Evolutionary conservation across 2,888 invertebrate species (phyloP).

Genomic region (Synergus gifuensis): DNA sequence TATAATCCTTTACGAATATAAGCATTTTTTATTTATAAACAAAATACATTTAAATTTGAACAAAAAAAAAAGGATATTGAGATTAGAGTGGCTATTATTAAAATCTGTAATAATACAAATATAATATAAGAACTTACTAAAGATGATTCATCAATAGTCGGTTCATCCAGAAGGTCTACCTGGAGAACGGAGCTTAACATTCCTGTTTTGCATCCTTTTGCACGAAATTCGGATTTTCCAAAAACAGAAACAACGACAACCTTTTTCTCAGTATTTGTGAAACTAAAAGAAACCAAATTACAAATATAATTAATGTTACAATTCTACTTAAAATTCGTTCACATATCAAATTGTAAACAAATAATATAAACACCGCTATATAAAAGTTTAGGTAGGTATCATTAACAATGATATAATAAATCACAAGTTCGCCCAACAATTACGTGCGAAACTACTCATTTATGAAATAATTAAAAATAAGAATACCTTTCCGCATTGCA

Average conservation of each 20-base stretch:
- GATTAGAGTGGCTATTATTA: neutral
- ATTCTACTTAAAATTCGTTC: neutral
- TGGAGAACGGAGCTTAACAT: conserved; percentile 73
- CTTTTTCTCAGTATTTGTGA: conserved; percentile 75
- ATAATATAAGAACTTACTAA: conserved; percentile 66
- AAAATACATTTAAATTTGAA: neutral
- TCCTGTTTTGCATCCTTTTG: conserved; percentile 83
- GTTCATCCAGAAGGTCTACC: conserved; percentile 71
- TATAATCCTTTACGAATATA: neutral
- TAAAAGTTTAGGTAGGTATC: neutral
- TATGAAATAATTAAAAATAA: conserved; percentile 3
- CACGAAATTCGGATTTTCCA: conserved; percentile 84
- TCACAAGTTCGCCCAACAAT: no score
- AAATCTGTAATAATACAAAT: conserved; percentile 31
- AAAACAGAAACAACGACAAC: conserved; percentile 86
- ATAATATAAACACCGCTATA: neutral
- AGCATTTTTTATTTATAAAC: neutral
- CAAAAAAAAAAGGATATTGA: neutral
- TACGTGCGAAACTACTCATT: neutral
- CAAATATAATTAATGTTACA: neutral
- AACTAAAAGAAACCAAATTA: conserved; percentile 58
- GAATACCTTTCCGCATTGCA: conserved; percentile 62
- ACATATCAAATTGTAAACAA: neutral
- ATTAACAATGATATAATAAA: no score
- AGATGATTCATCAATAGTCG: conserved; percentile 69